These are phyloP conservation scores for Melanerpes formicivorus DNA, from an alignment of 2,113 vertebrate species.

Conservation along the genomic window DNA sequence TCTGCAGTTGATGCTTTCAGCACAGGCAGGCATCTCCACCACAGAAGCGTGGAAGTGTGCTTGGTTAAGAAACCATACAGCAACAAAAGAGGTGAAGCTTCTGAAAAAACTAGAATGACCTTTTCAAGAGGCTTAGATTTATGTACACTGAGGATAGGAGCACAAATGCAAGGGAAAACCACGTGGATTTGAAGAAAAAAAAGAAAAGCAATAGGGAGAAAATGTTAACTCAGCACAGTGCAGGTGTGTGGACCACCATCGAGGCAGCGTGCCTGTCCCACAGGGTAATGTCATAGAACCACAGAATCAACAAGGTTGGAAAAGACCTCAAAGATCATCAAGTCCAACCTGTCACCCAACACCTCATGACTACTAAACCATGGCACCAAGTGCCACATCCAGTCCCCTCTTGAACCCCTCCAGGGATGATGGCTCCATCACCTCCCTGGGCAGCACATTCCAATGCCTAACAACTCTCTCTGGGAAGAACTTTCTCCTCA, in stretches of 20 bases:
- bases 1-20: background rate
- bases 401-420: too few relatives aligned
- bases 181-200: background rate
- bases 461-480: too few relatives aligned
- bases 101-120: background rate
- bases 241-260: background rate
- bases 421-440: too few relatives aligned
- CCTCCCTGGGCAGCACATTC: too few relatives aligned
- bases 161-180: background rate
- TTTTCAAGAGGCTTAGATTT: background rate
- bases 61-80: background rate
- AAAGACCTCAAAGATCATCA: too few relatives aligned
- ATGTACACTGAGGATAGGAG: background rate
- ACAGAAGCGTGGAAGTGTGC: background rate
- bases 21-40: background rate
- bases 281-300: fast-evolving
- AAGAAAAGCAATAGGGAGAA: background rate
- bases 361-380: too few relatives aligned
- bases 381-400: too few relatives aligned
- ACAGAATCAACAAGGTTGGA: too few relatives aligned
- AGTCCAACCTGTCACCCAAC: too few relatives aligned
- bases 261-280: background rate
- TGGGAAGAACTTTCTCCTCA: too few relatives aligned
- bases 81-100: background rate
- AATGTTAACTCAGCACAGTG: background rate